Conservation (phyloP, 2,797 vertebrate species). For the Sebastes melanostomus region DNA sequence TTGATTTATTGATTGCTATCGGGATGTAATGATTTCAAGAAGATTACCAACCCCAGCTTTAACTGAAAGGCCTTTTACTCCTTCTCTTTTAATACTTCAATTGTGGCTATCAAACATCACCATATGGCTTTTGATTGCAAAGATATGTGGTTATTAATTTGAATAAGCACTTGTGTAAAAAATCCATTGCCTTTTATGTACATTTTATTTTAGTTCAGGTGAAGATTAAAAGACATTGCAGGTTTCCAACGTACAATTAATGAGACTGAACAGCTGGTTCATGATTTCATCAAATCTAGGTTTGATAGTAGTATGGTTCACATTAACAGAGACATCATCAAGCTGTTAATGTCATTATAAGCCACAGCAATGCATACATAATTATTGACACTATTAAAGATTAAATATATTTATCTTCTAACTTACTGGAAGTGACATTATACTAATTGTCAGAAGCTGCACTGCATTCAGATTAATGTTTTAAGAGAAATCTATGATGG, state of each 20-base stretch:
- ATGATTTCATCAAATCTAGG: not conserved
- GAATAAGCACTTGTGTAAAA: not conserved
- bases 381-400: not conserved
- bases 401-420: not conserved
- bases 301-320: not conserved
- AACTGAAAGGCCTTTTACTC: not conserved
- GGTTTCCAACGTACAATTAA: not conserved
- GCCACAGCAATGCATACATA: not conserved
- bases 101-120: not conserved
- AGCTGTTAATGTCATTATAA: not conserved
- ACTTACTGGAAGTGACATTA: not conserved
- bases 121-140: not conserved
- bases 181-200: not conserved
- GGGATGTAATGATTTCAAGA: too few relatives aligned
- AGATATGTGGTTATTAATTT: not conserved
- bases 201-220: not conserved
- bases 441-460: not conserved
- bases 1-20: too few relatives aligned
- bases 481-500: not conserved
- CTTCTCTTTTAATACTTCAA: not conserved
- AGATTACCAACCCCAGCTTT: not conserved
- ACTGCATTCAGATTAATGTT: not conserved
- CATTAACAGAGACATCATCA: not conserved
- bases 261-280: not conserved
- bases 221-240: not conserved